Conservation (phyloP, 2,797 vertebrate genomes). For the Gymnoscopelus braueri region DNA sequence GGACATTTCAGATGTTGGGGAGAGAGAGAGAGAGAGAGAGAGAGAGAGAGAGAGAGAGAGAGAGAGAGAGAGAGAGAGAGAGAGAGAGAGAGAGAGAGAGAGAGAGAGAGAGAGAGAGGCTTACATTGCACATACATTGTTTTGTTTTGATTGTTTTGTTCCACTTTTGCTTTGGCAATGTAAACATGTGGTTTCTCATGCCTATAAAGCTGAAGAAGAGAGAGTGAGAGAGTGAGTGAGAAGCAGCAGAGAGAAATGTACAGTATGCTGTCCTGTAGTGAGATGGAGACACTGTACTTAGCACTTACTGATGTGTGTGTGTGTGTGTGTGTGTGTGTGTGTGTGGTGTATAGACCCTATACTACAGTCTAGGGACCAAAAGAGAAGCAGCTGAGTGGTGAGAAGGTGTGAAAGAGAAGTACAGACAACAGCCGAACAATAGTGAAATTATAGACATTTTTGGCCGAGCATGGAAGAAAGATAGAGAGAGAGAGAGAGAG, state of each 20-base stretch:
- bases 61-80: background rate
- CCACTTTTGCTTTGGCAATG: no score
- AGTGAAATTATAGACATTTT: background rate
- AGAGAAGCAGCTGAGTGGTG: background rate
- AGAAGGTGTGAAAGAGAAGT: background rate
- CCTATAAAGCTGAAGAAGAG: no score
- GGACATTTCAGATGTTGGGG: no score
- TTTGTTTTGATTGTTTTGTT: no score
- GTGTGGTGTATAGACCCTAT: no score
- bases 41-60: background rate
- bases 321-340: no score
- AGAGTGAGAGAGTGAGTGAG: conserved; percentile 22
- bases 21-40: background rate
- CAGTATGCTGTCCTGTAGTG: background rate
- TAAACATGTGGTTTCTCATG: no score
- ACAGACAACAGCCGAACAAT: background rate
- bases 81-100: background rate
- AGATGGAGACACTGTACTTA: background rate
- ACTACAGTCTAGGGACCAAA: no score
- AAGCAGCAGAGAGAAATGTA: conserved; percentile 19
- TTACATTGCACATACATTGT: no score
- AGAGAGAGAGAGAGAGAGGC: conserved; percentile 9
- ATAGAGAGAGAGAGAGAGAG: conserved; percentile 9
- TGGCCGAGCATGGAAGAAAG: background rate
- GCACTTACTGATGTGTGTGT: no score